Conservation (phyloP, 1,140 invertebrate genomes). For the Leptopilina clavipes region DNA sequence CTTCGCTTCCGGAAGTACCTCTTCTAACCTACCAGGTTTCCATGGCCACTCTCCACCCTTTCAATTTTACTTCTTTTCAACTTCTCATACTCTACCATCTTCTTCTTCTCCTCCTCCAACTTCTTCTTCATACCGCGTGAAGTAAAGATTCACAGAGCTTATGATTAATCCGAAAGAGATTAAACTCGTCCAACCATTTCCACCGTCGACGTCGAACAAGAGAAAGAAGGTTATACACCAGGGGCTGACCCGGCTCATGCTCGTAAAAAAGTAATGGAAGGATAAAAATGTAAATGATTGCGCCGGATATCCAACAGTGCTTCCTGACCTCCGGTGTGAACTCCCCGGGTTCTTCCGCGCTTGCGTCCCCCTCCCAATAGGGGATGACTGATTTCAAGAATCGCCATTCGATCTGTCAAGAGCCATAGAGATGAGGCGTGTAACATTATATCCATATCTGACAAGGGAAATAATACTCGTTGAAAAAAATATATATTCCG, state of each 20-base stretch:
- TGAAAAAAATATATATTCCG: neutral
- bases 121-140: constrained; percentile 27
- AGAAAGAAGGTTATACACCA: constrained; percentile 39
- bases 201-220: constrained; percentile 15
- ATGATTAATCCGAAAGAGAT: constrained; percentile 62
- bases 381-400: constrained; percentile 19
- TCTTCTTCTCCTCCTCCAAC: neutral
- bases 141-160: constrained; percentile 54
- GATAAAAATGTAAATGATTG: constrained; percentile 57
- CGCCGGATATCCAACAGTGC: constrained; percentile 35
- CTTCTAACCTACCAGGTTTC: constrained; percentile 43
- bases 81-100: constrained; percentile 1
- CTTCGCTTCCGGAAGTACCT: constrained; percentile 61
- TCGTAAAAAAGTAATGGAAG: constrained; percentile 56
- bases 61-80: constrained; percentile 35
- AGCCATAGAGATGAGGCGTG: neutral
- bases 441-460: constrained; percentile 39
- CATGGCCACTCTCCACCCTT: constrained; percentile 40
- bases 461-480: constrained; percentile 27
- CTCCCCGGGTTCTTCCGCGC: constrained; percentile 43
- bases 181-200: constrained; percentile 57
- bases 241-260: constrained; percentile 40
- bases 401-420: constrained; percentile 27
- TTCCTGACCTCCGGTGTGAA: constrained; percentile 30
- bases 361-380: constrained; percentile 18